Conservation (phyloP, 2,888 invertebrate genomes). For the Coenonympha arcania region DNA sequence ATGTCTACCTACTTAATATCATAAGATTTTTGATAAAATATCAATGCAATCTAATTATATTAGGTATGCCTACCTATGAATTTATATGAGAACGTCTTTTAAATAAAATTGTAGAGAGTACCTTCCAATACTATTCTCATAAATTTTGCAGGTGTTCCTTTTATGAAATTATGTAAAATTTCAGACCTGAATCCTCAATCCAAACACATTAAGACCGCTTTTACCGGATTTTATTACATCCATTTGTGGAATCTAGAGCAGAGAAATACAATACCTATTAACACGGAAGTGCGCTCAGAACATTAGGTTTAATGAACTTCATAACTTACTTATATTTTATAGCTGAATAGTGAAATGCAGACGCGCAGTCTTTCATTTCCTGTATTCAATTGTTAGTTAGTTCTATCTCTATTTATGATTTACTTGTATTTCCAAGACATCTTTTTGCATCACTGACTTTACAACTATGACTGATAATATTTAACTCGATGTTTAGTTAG, state of each 20-base stretch:
- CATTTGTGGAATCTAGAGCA: constrained; percentile 11
- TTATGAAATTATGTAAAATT: constrained; percentile 1
- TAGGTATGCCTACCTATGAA: too few relatives aligned
- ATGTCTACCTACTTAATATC: too few relatives aligned
- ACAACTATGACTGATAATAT: too few relatives aligned
- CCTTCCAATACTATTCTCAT: neutral
- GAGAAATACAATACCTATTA: constrained; percentile 13
- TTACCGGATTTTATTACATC: constrained; percentile 9
- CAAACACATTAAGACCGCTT: constrained; percentile 5
- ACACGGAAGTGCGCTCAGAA: constrained; percentile 6
- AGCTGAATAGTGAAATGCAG: neutral
- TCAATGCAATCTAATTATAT: too few relatives aligned
- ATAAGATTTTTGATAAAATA: too few relatives aligned
- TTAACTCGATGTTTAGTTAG: too few relatives aligned
- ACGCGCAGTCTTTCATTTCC: neutral
- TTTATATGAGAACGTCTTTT: too few relatives aligned
- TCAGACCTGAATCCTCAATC: neutral
- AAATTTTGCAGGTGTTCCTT: neutral
- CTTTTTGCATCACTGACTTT: too few relatives aligned
- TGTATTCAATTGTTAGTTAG: neutral
- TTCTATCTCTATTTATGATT: neutral
- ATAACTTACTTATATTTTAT: constrained; percentile 8
- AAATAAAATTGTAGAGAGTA: too few relatives aligned
- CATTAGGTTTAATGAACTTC: constrained; percentile 10
- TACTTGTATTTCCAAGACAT: too few relatives aligned